Evolutionary conservation across 2,888 invertebrate species (phyloP).

Genomic region (Drosophila antonietae): DNA sequence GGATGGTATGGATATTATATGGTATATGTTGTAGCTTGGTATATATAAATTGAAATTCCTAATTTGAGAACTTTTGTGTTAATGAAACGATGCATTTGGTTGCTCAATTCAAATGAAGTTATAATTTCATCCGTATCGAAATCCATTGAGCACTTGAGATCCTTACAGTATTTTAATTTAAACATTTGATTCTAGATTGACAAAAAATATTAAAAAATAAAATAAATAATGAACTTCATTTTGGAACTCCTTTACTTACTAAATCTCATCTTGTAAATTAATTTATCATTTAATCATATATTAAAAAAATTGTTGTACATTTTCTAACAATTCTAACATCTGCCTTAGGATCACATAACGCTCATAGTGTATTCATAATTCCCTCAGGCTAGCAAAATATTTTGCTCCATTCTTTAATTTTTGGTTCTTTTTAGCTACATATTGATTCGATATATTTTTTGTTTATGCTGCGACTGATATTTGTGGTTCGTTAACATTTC

Average conservation of each 20-base stretch:
- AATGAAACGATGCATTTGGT: too few relatives aligned
- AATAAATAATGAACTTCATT: too few relatives aligned
- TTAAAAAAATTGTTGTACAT: neutral
- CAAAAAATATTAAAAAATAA: too few relatives aligned
- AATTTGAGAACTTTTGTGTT: too few relatives aligned
- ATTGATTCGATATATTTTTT: slow-evolving; percentile 39
- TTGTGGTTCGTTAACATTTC: slow-evolving; percentile 53
- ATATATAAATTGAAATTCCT: neutral
- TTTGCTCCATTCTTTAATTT: slow-evolving; percentile 33
- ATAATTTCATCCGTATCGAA: too few relatives aligned
- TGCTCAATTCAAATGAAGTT: too few relatives aligned
- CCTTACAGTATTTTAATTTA: neutral
- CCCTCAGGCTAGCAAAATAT: neutral
- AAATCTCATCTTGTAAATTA: too few relatives aligned
- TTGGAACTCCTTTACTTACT: too few relatives aligned
- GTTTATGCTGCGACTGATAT: slow-evolving; percentile 65
- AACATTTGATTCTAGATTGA: too few relatives aligned
- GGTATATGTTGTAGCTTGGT: neutral
- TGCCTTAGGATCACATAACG: neutral
- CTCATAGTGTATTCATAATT: neutral
- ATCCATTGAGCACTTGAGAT: neutral
- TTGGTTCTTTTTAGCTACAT: slow-evolving; percentile 11
- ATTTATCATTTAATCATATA: too few relatives aligned
- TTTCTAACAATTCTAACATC: neutral
- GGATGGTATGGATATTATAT: neutral